Base-by-base conservation (phyloP, 2,113 vertebrate species). In the Tapirus terrestris region DNA sequence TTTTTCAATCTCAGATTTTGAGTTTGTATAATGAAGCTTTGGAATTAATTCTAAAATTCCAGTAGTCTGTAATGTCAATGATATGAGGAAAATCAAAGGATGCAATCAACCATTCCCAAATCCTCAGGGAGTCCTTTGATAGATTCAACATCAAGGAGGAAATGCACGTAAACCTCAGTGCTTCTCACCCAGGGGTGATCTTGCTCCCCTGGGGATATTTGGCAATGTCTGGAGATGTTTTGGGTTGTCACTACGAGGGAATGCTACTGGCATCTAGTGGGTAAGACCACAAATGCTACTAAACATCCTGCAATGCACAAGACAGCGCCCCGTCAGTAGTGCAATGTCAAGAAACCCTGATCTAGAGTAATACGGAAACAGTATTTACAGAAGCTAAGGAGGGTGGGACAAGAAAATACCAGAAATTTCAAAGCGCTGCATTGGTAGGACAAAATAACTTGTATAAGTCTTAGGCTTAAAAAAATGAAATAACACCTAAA, bases 1-100 rank as follows among this genome's bases (percentile, higher is more conserved):
- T 91, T 87, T 87, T 5, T 75, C 10, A 83, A 92, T 58, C 75
- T 84, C 63, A 63, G 58, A 92, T 48, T 95, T 51, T 91, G 13
- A 91, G 96, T 60, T 72, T 81, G 51, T 85, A n/a, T 60, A 61
- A 85, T 45, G 92, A 89, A 65, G 17, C 20, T 76, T 91, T 53
- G 43, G 77, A 85, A 91, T 65, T 67, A 43, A 91, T 51, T 90
- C 77, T 79, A 85, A 89, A 95, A 70, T 36, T 92, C 3, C 23
- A 72, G 29, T 61, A 72, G 5, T 67, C 61, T 75, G 2, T 60
- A 53, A 81, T 72, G 56, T 48, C 70, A 94, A 20, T 77, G 12
- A 94, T 56, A 80, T 0, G 8, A 9, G 60, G 6, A 23, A 70
- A 90, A 89, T 56, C 39, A 91, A 75, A 75, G 29, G 39, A 77